Evolutionary conservation across 2,113 vertebrate genomes (phyloP), one percentile per base, ranked within the genome.

Genomic region (Sebastes schlegelii): DNA sequence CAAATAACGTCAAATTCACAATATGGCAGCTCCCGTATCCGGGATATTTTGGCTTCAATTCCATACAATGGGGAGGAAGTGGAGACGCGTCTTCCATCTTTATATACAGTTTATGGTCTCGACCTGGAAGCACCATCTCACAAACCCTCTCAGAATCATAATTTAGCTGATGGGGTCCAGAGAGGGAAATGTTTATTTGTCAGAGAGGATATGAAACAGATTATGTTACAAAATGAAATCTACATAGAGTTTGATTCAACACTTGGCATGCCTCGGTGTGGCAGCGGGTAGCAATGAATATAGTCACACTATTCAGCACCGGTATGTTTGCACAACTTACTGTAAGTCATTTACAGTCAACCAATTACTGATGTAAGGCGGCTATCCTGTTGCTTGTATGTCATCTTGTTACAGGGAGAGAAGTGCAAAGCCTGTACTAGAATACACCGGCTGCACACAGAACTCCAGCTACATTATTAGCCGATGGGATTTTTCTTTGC

Each of bases 381-480:
- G 68, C 58, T 40, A 48, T 83, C 68, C 55, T 73, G 73, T 71
- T 87, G 65, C 78, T 79, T 81, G 73, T 12, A 73, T 68, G 75
- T 80, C 73, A 2, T 63, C 79, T 73, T 9, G 64, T 77, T 80
- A 63, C 64, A 60, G 66, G 34, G 23, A 26, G 43, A 65, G 8
- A 76, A 66, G 72, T 60, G 46, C 19, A 74, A 77, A 71, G 72
- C 49, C 74, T 68, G 71, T 3, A 19, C 70, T 5, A 34, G 34
- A 34, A 34, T 34, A 46, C 69, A 55, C 63, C 13, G 42, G 66
- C 70, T 23, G 68, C n/a, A 16, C 81, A 49, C 81, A 65, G 5
- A 80, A 61, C 73, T 84, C 26, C 72, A 45, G 66, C 82, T 68
- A 68, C 85, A 58, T 91, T 90, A 87, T 90, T 88, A 82, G 82